These are phyloP conservation scores for Myxocyprinus asiaticus DNA, from an alignment of 2,113 vertebrate species.

Conservation along the genomic window DNA sequence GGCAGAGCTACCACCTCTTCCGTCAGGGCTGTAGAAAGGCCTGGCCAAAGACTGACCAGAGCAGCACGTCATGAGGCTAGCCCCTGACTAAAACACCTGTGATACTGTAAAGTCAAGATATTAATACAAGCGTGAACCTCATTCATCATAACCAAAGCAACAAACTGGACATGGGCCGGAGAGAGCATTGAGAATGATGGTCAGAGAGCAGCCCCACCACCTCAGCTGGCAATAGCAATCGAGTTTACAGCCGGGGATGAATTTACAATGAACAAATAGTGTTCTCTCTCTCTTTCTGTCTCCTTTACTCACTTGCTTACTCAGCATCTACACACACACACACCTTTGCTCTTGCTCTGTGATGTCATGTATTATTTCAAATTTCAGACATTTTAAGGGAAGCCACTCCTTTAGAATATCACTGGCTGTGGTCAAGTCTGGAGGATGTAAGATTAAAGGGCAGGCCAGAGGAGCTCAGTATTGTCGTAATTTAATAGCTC, in stretches of 20 bases:
- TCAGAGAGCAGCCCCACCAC: constrained; percentile 55
- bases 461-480: constrained; percentile 53
- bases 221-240: constrained; percentile 1
- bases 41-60: constrained; percentile 41
- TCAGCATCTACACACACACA: not conserved
- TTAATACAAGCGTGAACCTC: constrained; percentile 57
- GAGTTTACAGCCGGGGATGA: constrained; percentile 27
- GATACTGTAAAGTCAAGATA: constrained; percentile 42
- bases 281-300: too few species aligned
- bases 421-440: constrained; percentile 1
- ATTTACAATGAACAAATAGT: constrained; percentile 44
- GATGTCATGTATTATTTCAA: constrained; percentile 26
- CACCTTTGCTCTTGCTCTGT: constrained; percentile 14
- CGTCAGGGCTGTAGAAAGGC: constrained; percentile 49
- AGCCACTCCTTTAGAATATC: not conserved
- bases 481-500: constrained; percentile 48
- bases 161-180: not conserved
- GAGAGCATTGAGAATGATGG: constrained; percentile 46
- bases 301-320: not conserved
- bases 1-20: constrained; percentile 41
- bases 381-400: not conserved
- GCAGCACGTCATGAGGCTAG: not conserved
- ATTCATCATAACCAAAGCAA: constrained; percentile 60
- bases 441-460: constrained; percentile 47
- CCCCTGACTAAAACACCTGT: constrained; percentile 46